Percentiles rank a stretch among this genome's conserved stretches.
phyloP scores from a whole-genome alignment of 2,797 vertebrate genomes.

The Rhynchonycteris naso region DNA sequence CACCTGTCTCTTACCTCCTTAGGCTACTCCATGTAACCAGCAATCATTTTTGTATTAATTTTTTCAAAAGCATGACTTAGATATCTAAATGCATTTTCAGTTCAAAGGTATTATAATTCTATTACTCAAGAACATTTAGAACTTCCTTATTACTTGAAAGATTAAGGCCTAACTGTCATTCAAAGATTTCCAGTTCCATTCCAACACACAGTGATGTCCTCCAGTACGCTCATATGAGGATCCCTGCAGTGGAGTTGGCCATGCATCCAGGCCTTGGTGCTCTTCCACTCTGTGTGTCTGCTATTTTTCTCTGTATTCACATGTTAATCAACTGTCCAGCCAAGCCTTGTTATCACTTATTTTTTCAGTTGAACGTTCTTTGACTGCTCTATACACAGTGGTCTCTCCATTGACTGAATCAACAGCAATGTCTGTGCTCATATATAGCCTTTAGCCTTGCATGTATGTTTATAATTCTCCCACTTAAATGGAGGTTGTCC shows the following conservation, averaged over 20 bases:
- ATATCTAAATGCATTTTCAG: background rate
- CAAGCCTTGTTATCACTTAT: background rate
- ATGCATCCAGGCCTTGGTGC: background rate
- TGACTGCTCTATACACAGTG: background rate
- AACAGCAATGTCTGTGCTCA: background rate
- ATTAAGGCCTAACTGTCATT: background rate
- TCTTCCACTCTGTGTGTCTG: background rate
- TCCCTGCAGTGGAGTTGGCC: background rate
- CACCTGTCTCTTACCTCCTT: background rate
- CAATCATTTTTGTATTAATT: background rate
- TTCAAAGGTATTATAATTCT: background rate
- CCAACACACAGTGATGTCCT: background rate
- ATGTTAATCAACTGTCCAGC: background rate
- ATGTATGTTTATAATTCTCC: background rate
- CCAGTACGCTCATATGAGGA: background rate
- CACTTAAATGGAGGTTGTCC: background rate
- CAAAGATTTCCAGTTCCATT: background rate
- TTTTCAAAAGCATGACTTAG: background rate
- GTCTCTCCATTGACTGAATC: background rate
- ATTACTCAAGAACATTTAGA: constrained; percentile 36
- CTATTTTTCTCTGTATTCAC: background rate
- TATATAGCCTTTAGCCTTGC: background rate
- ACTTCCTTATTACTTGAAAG: constrained; percentile 36
- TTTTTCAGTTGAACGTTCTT: background rate
- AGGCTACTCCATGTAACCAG: background rate